These are phyloP conservation scores for Meteorus colon DNA, from an alignment of 2,888 invertebrate genomes.

Conservation along the genomic window DNA sequence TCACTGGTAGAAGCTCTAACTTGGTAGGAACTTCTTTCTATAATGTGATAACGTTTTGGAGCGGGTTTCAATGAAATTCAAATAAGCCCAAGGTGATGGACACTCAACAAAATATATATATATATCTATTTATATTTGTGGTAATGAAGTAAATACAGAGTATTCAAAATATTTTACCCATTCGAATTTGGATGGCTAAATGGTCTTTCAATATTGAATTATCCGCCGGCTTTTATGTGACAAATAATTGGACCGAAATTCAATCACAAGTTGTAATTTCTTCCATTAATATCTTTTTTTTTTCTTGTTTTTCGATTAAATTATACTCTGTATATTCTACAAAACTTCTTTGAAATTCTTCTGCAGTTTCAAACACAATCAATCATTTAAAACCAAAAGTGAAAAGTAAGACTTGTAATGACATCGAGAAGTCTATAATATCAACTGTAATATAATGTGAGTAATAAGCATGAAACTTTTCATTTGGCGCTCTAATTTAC, in stretches of 20 bases:
- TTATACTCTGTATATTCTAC: background rate
- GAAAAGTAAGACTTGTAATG: background rate
- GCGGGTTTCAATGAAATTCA: too few relatives aligned
- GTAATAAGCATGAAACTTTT: background rate
- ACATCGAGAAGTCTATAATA: background rate
- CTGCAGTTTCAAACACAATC: background rate
- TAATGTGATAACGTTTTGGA: too few relatives aligned
- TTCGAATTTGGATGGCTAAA: conserved; percentile 49
- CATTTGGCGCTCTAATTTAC: background rate
- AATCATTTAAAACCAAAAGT: background rate
- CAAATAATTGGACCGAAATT: conserved; percentile 59
- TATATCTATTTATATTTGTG: background rate
- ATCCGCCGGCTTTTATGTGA: conserved; percentile 51
- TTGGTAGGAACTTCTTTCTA: too few relatives aligned
- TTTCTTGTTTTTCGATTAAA: conserved; percentile 42
- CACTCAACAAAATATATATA: background rate
- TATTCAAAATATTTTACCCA: background rate
- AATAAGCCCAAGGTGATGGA: too few relatives aligned
- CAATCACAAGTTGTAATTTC: conserved; percentile 52
- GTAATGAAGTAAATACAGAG: background rate
- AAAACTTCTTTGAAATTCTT: background rate
- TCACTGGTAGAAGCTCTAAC: too few relatives aligned
- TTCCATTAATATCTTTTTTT: conserved; percentile 37
- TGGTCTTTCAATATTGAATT: conserved; percentile 49
- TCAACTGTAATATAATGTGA: background rate